Evolutionary conservation across 2,797 vertebrate species (phyloP).

Genomic region (Sylvilagus floridanus): DNA sequence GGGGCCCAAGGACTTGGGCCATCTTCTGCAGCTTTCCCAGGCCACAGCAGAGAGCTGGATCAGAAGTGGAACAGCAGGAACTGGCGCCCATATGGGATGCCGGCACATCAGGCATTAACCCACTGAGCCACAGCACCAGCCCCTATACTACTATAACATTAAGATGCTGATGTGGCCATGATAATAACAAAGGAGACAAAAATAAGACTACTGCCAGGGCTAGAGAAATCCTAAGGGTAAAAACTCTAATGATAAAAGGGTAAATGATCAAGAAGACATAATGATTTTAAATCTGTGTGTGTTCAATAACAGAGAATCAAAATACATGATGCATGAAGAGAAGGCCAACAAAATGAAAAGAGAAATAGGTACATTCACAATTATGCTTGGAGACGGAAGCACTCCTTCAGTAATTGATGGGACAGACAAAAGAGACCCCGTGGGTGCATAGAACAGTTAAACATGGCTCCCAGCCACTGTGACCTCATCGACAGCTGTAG

Average conservation of each 20-base stretch:
- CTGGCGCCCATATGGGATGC: too few species aligned
- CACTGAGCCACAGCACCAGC: too few species aligned
- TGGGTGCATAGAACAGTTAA: neutral
- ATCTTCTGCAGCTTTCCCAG: too few species aligned
- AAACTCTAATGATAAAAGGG: neutral
- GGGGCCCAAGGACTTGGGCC: too few species aligned
- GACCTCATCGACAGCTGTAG: neutral
- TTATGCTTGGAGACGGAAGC: neutral
- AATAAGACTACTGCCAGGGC: neutral
- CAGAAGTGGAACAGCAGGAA: too few species aligned
- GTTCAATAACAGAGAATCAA: neutral
- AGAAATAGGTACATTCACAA: neutral
- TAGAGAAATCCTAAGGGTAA: neutral
- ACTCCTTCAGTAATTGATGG: neutral
- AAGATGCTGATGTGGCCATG: neutral
- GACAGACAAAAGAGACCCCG: neutral
- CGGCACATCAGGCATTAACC: too few species aligned
- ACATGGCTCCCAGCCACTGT: neutral
- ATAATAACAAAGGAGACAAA: neutral
- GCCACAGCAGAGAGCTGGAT: too few species aligned
- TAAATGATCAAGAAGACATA: neutral
- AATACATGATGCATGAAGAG: neutral
- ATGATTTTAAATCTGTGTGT: neutral
- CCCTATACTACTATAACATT: too few species aligned
- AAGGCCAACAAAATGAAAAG: neutral